Percentiles rank a stretch among this genome's conserved stretches.
Evolutionary conservation across 2,113 vertebrate species (phyloP).

Genomic region (Rattus rattus): DNA sequence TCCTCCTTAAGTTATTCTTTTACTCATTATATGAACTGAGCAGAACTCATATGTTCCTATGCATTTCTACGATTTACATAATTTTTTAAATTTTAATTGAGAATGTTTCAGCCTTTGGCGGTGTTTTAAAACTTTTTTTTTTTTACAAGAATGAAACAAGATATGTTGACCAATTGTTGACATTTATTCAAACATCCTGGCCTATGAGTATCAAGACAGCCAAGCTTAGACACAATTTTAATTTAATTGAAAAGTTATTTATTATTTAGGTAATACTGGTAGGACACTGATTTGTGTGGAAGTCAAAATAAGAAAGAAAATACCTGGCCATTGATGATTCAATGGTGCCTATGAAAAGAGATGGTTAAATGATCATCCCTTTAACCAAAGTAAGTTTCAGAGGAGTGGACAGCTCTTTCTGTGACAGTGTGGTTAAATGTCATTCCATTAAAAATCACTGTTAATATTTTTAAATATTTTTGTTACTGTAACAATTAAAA

Average conservation of each 20-base stretch:
- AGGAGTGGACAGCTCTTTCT: neutral
- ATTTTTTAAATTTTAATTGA: neutral
- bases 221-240: conserved; percentile 4
- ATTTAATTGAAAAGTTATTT: conserved; percentile 44
- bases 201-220: neutral
- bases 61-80: neutral
- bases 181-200: neutral
- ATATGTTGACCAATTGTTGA: neutral
- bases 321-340: neutral
- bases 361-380: neutral
- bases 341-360: neutral
- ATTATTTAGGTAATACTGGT: neutral
- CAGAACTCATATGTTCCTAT: neutral
- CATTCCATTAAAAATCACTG: conserved; percentile 38
- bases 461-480: neutral
- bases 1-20: neutral
- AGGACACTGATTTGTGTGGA: neutral
- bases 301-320: conserved; percentile 39
- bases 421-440: neutral
- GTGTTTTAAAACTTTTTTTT: neutral
- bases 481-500: neutral
- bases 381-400: neutral
- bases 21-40: neutral
- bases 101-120: neutral
- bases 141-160: neutral